phyloP scores from a whole-genome alignment of 2,113 vertebrate species.

The Notiomystis cincta region DNA sequence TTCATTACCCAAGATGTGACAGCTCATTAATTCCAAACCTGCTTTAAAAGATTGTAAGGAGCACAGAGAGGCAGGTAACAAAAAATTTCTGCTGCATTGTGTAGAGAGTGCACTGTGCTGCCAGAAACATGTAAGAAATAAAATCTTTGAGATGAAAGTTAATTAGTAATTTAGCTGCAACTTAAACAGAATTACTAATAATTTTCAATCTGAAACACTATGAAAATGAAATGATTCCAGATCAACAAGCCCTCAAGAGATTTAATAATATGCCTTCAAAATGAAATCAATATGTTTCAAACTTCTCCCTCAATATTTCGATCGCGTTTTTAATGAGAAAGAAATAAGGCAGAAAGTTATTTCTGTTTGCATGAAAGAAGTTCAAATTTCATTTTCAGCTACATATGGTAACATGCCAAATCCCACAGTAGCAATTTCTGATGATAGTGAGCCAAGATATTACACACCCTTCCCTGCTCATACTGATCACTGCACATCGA shows the following conservation, averaged over 20 bases:
- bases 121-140: neutral
- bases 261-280: constrained; percentile 40
- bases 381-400: constrained; percentile 8
- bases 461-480: neutral
- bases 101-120: neutral
- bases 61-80: neutral
- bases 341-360: constrained; percentile 7
- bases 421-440: constrained; percentile 10
- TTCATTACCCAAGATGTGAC: constrained; percentile 42
- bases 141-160: constrained; percentile 26
- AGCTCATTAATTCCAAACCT: constrained; percentile 63
- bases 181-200: constrained; percentile 39
- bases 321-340: constrained; percentile 18
- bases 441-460: neutral
- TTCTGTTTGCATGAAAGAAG: constrained; percentile 22
- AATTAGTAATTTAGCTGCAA: constrained; percentile 42
- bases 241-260: constrained; percentile 37
- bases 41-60: constrained; percentile 11
- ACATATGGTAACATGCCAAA: neutral
- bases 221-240: constrained; percentile 25
- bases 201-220: constrained; percentile 14
- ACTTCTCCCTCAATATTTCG: constrained; percentile 35
- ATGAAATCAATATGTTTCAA: constrained; percentile 45
- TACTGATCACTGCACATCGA: neutral
- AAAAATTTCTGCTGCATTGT: neutral